phyloP scores from a whole-genome alignment of 2,888 invertebrate species.

The Drosophila nigricruria region DNA sequence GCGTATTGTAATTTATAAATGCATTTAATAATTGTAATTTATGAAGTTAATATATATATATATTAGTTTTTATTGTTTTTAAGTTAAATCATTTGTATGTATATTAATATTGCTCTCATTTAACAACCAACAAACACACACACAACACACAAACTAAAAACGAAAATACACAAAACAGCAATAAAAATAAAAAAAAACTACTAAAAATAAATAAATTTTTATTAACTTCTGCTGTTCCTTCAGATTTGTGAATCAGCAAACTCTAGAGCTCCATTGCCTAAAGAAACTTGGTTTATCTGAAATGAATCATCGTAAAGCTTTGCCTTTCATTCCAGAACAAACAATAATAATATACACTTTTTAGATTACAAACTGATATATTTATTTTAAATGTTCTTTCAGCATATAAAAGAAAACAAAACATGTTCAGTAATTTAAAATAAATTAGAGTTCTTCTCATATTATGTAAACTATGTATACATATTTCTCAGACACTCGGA shows the following conservation, averaged over 20 bases:
- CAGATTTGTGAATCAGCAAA: too few species aligned
- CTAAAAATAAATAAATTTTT: constrained; percentile 32
- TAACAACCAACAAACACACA: constrained; percentile 49
- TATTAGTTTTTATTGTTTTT: constrained; percentile 71
- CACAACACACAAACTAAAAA: constrained; percentile 38
- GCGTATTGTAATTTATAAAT: constrained; percentile 66
- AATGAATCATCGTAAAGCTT: not conserved
- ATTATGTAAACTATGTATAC: constrained; percentile 60
- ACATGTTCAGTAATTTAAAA: constrained; percentile 49
- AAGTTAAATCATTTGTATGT: constrained; percentile 55
- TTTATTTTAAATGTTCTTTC: constrained; percentile 47
- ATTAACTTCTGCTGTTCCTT: too few species aligned
- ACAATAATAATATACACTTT: not conserved
- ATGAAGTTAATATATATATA: constrained; percentile 42
- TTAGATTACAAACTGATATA: constrained; percentile 54
- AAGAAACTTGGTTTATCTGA: not conserved
- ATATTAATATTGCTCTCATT: constrained; percentile 52
- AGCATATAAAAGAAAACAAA: constrained; percentile 37
- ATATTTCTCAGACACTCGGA: constrained; percentile 38
- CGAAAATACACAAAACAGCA: constrained; percentile 50
- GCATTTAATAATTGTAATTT: constrained; percentile 77
- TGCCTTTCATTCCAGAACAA: not conserved
- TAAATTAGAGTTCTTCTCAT: constrained; percentile 64
- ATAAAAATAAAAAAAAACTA: constrained; percentile 58
- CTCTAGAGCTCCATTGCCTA: not conserved